A percentile compares a stretch with the other conserved stretches of the same genome.
Conservation (phyloP, 92 coral and sea anemone genomes). For the Porites cylindrica region DNA sequence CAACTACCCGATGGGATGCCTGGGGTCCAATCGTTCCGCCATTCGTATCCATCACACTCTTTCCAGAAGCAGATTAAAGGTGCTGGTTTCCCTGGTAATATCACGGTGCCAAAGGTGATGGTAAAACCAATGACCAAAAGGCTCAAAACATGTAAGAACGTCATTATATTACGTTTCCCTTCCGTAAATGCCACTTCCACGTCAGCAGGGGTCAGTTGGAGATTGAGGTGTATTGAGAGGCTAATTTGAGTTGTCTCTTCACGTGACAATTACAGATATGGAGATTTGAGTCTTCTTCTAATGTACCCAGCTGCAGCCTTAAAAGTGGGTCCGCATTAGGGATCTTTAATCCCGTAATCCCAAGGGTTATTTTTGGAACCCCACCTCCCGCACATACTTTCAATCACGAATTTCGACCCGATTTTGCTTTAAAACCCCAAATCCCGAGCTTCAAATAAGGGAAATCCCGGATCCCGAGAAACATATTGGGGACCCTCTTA, state of each 20-base stretch:
- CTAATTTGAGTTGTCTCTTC: neutral
- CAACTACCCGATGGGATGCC: slow-evolving; percentile 66
- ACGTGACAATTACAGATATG: neutral
- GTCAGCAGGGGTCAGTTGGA: neutral
- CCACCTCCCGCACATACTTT: too few relatives aligned
- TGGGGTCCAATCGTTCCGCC: slow-evolving; percentile 86
- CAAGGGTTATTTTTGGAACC: too few relatives aligned
- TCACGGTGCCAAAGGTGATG: neutral
- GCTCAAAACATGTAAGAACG: neutral
- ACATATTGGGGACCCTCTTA: too few relatives aligned
- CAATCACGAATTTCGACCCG: too few relatives aligned
- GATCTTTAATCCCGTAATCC: too few relatives aligned
- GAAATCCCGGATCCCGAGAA: too few relatives aligned
- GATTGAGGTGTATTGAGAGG: neutral
- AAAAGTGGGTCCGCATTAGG: too few relatives aligned
- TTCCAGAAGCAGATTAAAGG: neutral
- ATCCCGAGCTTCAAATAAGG: too few relatives aligned
- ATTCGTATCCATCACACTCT: slow-evolving; percentile 33
- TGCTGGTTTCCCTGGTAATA: neutral
- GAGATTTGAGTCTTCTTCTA: neutral
- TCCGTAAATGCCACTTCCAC: neutral
- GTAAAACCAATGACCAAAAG: neutral
- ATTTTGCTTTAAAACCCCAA: too few relatives aligned
- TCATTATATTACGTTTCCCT: neutral
- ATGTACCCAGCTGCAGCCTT: neutral